Base-by-base conservation (phyloP, 2,888 invertebrate species). In the Apamea anceps region DNA sequence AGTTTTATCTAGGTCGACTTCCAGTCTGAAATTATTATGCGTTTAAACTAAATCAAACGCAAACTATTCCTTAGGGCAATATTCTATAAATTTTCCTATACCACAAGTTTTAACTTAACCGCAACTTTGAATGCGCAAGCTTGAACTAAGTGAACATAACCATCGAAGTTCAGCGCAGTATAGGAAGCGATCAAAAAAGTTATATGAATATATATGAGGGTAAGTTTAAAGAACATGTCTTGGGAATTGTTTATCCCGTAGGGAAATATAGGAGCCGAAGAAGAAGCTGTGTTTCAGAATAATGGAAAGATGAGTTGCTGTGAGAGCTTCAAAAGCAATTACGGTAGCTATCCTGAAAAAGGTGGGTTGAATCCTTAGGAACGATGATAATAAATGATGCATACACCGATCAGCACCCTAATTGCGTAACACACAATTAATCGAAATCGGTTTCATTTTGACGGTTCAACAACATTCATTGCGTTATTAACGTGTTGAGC, bases 121-220 rank as follows among this genome's bases (percentile, higher is more conserved):
- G 66, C 32, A 62, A 86, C 87, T 83, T 83, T 72, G 86, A 83
- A 85, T 62, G 51, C 75, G 60, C 65, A 45, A 67, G 73, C 32
- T 48, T 62, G 57, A 75, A 75, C 72, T 54, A 70, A 72, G 66
- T 51, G 45, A 74, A 73, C 79, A 45, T 72, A 75, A 79, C 32
- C 73, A 73, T 72, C 62, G 51, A 86, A 79, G 60, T 85, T 85
- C 28, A 25, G 13, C 21, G 51, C 45, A 32, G n/a, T 48, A 42
- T 42, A 74, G 79, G 84, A 71, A 79, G 66, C 68, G 84, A 85
- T 76, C 63, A 65, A 74, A 76, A 72, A 78, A 74, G 57, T 86
- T 86, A 18, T 63, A 66, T 75, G 86, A 86, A 84, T 84, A 82
- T 81, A 82, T 72, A 84, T 82, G 66, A 65, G 54, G n/a, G 4